These are phyloP conservation scores for Stenurella melanura DNA, from an alignment of 2,888 invertebrate species.

Conservation along the genomic window DNA sequence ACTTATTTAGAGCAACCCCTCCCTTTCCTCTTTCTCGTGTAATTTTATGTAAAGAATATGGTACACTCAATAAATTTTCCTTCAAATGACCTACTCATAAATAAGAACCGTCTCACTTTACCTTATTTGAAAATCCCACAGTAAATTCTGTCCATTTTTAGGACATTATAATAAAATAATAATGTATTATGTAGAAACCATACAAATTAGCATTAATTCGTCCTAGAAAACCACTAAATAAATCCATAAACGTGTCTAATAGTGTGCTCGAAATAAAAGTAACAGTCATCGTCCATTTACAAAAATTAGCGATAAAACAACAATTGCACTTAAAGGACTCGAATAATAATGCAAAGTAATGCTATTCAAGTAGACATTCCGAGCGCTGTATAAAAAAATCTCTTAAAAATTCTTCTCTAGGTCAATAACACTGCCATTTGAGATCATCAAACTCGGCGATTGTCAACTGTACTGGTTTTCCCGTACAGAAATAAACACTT, in stretches of 20 bases:
- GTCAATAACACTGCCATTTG: slow-evolving; percentile 40
- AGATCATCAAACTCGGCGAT: slow-evolving; percentile 41
- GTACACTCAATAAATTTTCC: too few species aligned
- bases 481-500: background rate
- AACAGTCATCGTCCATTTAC: background rate
- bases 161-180: background rate
- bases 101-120: too few species aligned
- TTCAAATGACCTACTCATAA: too few species aligned
- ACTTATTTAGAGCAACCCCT: too few species aligned
- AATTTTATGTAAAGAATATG: too few species aligned
- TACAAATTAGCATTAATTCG: background rate
- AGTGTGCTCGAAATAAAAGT: background rate
- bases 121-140: too few species aligned
- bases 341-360: slow-evolving; percentile 40
- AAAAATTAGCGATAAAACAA: slow-evolving; percentile 18
- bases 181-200: background rate
- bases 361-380: slow-evolving; percentile 32
- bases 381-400: slow-evolving; percentile 33
- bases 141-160: too few species aligned
- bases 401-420: slow-evolving; percentile 44
- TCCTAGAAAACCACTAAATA: background rate
- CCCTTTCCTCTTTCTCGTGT: too few species aligned
- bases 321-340: slow-evolving; percentile 1
- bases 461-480: slow-evolving; percentile 33
- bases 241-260: background rate